Conservation (phyloP, 1,140 invertebrate genomes). For the Calephelis nemesis region DNA sequence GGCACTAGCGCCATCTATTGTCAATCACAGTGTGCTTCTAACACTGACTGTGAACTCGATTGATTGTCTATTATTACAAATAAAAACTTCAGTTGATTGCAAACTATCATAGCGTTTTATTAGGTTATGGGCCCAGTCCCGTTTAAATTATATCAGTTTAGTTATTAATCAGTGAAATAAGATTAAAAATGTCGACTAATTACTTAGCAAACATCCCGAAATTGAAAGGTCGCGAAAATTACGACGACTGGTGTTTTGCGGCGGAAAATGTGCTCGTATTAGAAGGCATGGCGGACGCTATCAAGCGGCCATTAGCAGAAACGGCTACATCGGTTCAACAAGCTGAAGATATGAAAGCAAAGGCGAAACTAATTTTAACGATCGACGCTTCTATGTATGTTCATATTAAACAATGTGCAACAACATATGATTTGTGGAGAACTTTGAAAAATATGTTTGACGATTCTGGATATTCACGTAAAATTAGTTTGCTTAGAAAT, state of each 20-base stretch:
- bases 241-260: slow-evolving; percentile 24
- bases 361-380: slow-evolving; percentile 23
- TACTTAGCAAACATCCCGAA: slow-evolving; percentile 18
- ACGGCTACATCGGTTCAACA: not conserved
- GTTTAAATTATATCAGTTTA: no score
- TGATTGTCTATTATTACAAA: no score
- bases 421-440: slow-evolving; percentile 19
- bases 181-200: slow-evolving; percentile 20
- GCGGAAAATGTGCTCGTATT: slow-evolving; percentile 21
- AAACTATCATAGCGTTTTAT: no score
- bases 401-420: slow-evolving; percentile 20
- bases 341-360: slow-evolving; percentile 19
- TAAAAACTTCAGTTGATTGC: no score
- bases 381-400: slow-evolving; percentile 26
- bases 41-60: no score
- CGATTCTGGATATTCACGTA: slow-evolving; percentile 23
- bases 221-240: slow-evolving; percentile 3
- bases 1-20: no score
- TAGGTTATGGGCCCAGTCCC: no score
- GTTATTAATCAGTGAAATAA: not conserved
- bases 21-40: no score
- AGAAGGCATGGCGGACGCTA: slow-evolving; percentile 21
- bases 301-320: not conserved
- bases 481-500: slow-evolving; percentile 17
- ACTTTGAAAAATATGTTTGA: slow-evolving; percentile 26